Base-by-base conservation (phyloP, 2,888 invertebrate genomes). In the Diachrysia chrysitis region DNA sequence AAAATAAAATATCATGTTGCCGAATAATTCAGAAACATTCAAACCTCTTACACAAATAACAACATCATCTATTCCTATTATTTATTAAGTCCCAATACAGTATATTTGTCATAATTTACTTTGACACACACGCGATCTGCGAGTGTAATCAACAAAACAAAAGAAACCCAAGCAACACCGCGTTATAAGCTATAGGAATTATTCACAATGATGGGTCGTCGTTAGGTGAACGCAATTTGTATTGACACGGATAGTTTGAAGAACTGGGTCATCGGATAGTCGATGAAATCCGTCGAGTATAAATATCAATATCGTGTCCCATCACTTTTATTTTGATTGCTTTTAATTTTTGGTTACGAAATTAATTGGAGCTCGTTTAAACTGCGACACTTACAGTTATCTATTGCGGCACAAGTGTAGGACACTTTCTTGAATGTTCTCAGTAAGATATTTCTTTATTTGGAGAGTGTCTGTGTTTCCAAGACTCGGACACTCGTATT, bases 241-340 rank as follows among this genome's bases (percentile, higher is more conserved):
- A 71, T 67, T 79, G 75, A 72, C 73, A 68, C 59, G 66, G 65
- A 69, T 56, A 64, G 64, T 54, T 48, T 21, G 25, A n/a, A 25
- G 46, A 83, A 73, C 70, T 83, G 53, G 82, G 82, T 82, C 82
- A 79, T 37, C 55, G 63, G 68, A 70, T 64, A 64, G 71, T 63
- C 63, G 68, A 58, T 78, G 63, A 72, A 82, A 74, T 71, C 66
- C 25, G 55, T 62, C 54, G 48, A 71, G 56, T 65, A 70, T 68
- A 65, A 71, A 66, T 70, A 71, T 73, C 63, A 69, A 70, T 68
- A 68, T 42, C 60, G 46, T 76, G 62, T 71, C 69, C 46, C 80
- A 71, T 66, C 80, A 73, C 65, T 79, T 61, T 76, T 68, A 69
- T 70, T 73, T 62, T 67, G 58, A 69, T 66, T 63, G 46, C 51